Evolutionary conservation across 92 coral and sea anemone genomes (phyloP).

Genomic region (Anthopleura xanthogrammica): DNA sequence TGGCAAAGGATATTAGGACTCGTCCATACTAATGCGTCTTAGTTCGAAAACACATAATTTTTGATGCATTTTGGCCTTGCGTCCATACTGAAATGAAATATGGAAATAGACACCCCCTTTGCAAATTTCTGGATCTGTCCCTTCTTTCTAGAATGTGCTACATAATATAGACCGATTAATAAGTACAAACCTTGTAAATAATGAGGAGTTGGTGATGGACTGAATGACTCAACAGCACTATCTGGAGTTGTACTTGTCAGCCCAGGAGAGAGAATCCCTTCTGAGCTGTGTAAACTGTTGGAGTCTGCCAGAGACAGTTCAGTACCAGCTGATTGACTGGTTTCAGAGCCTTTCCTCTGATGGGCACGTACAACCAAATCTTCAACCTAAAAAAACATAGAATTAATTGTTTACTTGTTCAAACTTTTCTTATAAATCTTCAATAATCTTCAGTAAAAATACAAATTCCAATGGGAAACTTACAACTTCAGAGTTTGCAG

Average conservation of each 20-base stretch:
- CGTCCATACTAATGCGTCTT: no score
- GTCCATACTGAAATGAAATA: no score
- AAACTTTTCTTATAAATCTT: not conserved
- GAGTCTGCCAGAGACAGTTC: slow-evolving; percentile 60
- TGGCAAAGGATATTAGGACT: no score
- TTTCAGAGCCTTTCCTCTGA: slow-evolving; percentile 65
- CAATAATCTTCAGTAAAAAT: no score
- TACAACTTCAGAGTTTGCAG: no score
- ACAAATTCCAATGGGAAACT: no score
- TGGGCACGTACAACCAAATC: slow-evolving; percentile 62
- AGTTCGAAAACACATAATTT: no score
- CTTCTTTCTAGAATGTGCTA: no score
- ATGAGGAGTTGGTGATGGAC: slow-evolving; percentile 28
- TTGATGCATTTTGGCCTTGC: no score
- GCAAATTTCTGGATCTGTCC: no score
- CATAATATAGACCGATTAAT: no score
- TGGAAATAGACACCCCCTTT: no score
- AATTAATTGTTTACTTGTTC: not conserved
- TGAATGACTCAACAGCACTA: slow-evolving; percentile 17
- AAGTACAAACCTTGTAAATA: slow-evolving; percentile 24
- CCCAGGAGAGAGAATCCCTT: slow-evolving; percentile 42
- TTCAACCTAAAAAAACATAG: slow-evolving; percentile 48
- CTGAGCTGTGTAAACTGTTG: slow-evolving; percentile 75
- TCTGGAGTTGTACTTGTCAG: slow-evolving; percentile 27
- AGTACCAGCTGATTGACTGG: slow-evolving; percentile 62